Evolutionary conservation across 2,888 invertebrate species (phyloP).

Genomic region (Tipula unca): DNA sequence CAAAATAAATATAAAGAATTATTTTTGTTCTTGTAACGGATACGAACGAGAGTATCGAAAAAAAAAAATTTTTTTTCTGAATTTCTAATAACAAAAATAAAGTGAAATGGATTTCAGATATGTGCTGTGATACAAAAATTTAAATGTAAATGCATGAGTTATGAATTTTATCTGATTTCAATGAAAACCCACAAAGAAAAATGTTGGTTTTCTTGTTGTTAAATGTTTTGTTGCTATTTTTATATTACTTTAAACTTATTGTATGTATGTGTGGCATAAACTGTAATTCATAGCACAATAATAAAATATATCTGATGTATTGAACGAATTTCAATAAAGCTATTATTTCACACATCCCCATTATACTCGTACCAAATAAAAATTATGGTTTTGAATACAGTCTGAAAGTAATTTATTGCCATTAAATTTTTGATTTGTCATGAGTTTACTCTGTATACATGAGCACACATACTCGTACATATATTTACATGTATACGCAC

Average conservation of each 20-base stretch:
- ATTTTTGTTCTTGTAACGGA: not conserved
- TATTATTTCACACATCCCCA: not conserved
- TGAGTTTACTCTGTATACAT: too few relatives aligned
- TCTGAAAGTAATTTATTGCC: not conserved
- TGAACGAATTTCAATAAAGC: not conserved
- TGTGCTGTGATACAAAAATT: not conserved
- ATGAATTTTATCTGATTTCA: not conserved
- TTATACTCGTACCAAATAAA: not conserved
- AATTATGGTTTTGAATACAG: not conserved
- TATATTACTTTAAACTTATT: not conserved
- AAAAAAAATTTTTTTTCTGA: not conserved
- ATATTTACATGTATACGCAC: too few relatives aligned
- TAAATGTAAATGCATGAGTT: not conserved
- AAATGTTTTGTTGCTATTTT: not conserved
- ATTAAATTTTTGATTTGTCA: not conserved
- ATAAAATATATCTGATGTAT: not conserved
- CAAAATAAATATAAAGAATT: not conserved
- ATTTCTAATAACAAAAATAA: not conserved
- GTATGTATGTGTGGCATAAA: not conserved
- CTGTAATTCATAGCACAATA: not conserved
- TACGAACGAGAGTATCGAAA: not conserved
- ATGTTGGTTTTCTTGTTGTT: not conserved
- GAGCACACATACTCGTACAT: too few relatives aligned
- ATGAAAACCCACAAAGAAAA: not conserved
- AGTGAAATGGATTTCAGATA: conserved; percentile 4